Conservation (phyloP, 2,888 invertebrate species). For the Andrena minutula region DNA sequence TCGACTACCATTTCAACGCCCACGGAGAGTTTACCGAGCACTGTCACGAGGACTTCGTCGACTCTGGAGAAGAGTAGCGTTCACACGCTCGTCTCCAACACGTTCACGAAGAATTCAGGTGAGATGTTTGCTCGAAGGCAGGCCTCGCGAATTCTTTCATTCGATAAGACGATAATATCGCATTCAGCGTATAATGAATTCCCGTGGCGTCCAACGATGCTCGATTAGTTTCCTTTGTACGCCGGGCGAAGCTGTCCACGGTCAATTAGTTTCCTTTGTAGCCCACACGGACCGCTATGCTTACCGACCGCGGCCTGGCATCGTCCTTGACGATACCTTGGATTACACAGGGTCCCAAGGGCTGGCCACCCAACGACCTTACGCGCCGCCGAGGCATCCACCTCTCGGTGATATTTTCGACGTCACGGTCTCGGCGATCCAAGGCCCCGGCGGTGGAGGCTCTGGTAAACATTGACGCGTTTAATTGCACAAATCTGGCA, state of each 20-base stretch:
- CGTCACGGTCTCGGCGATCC: slow-evolving; percentile 94
- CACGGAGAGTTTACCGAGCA: slow-evolving; percentile 84
- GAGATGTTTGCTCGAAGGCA: slow-evolving; percentile 5
- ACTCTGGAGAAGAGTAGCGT: slow-evolving; percentile 54
- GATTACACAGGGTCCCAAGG: slow-evolving; percentile 84
- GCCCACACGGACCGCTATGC: slow-evolving; percentile 84
- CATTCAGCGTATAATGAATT: slow-evolving; percentile 44
- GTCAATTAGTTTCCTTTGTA: slow-evolving; percentile 61
- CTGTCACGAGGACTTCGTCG: slow-evolving; percentile 61
- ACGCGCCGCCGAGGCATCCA: slow-evolving; percentile 83
- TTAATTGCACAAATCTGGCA: neutral
- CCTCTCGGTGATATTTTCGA: slow-evolving; percentile 93
- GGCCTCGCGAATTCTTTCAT: slow-evolving; percentile 3
- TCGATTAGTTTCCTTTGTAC: slow-evolving; percentile 59
- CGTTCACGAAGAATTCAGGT: slow-evolving; percentile 77
- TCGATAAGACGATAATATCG: slow-evolving; percentile 10
- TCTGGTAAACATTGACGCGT: slow-evolving; percentile 67
- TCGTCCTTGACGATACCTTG: slow-evolving; percentile 91
- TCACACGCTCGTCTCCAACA: slow-evolving; percentile 71
- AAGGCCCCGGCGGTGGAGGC: slow-evolving; percentile 90
- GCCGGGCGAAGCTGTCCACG: slow-evolving; percentile 18
- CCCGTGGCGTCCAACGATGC: slow-evolving; percentile 19
- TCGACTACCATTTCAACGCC: slow-evolving; percentile 77
- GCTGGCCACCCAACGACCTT: slow-evolving; percentile 86
- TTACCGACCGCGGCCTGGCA: slow-evolving; percentile 93